Evolutionary conservation across 1,140 invertebrate genomes (phyloP), one percentile per base, ranked within the genome.

Genomic region (Archegozetes longisetosus): DNA sequence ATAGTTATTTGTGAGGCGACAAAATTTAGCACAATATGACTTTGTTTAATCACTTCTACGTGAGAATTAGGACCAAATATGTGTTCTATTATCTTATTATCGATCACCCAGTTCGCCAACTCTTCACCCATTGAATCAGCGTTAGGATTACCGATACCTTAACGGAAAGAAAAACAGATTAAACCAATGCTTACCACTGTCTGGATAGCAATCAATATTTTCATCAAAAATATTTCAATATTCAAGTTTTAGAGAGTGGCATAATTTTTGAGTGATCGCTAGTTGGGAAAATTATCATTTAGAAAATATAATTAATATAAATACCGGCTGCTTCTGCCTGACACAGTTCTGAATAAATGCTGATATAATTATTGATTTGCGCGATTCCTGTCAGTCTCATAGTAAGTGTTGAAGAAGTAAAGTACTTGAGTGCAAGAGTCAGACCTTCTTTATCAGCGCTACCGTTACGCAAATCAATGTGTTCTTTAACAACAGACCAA

Each of bases 61-160:
- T 95, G 91, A 56, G 94, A 76, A 78, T 95, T 95, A 50, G 90
- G 91, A 40, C 90, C 90, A 77, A 94, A 96, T 46, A 95, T 83
- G 69, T 94, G 88, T 67, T 89, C 84, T 65, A 95, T 86, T 54
- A 96, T 90, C 69, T 89, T 86, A 70, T 91, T 88, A 52, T 84
- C 82, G 0, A 88, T 83, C 4, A 96, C 72, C 90, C 90, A 95
- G 59, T 84, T 79, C 0, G 85, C 86, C 54, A 95, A 76, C 60
- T 83, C 80, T 61, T 86, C 83, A 0, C 88, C 88, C 55, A 89
- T 80, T 46, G 46, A n/a, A 25, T 60, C 58, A 2, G 27, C 27
- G 22, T 51, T 58, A 23, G 25, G 1, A 58, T 40, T 22, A 17
- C 6, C 32, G 6, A 40, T 9, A 40, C 32, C 32, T 40, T 9